Percentiles rank a stretch among this genome's conserved stretches.
These are phyloP conservation scores for Terrapene triunguis DNA, from an alignment of 2,113 vertebrate genomes.

Conservation along the genomic window DNA sequence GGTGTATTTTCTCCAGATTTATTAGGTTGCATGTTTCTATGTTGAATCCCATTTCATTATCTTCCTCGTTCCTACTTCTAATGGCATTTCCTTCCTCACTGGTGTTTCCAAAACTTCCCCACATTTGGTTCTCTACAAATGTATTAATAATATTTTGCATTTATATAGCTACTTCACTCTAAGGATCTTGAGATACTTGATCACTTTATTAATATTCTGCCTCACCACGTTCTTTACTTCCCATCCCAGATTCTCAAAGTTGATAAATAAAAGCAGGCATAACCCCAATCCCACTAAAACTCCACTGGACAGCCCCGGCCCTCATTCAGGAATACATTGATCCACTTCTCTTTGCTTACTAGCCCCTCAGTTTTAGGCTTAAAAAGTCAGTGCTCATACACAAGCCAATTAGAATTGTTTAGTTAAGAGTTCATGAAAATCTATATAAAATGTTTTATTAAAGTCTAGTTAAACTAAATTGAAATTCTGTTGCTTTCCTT, in stretches of 20 bases:
- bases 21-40: background rate
- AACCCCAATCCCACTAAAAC: background rate
- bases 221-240: background rate
- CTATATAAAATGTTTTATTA: background rate
- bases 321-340: background rate
- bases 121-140: background rate
- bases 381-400: background rate
- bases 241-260: background rate
- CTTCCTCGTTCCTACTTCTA: background rate
- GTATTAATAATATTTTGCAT: background rate
- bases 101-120: background rate
- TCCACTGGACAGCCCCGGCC: background rate
- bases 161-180: background rate
- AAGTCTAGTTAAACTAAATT: background rate
- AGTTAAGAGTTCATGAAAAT: background rate
- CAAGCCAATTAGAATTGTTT: background rate
- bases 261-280: background rate
- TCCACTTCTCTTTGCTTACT: background rate
- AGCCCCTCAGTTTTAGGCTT: background rate
- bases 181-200: background rate
- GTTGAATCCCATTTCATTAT: background rate
- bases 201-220: background rate
- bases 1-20: background rate
- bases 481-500: background rate
- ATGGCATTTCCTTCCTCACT: background rate